These are phyloP conservation scores for Aphaenogaster ashmeadi DNA, from an alignment of 1,140 invertebrate species.

Conservation along the genomic window DNA sequence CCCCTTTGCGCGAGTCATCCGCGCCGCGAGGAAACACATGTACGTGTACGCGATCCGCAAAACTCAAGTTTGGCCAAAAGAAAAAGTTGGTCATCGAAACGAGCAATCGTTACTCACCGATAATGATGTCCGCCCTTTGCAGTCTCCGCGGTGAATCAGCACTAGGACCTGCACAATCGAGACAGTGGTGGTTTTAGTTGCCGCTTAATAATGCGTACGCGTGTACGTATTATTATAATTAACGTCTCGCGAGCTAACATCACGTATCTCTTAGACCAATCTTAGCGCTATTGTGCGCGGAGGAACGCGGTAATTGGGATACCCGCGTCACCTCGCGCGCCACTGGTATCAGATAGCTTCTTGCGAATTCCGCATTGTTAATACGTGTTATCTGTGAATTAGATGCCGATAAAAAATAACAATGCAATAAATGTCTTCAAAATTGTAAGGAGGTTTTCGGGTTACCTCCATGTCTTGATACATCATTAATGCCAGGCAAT, in stretches of 20 bases:
- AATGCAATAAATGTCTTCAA: not conserved
- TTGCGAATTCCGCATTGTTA: not conserved
- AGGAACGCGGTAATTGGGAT: conserved; percentile 18
- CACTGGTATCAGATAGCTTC: not conserved
- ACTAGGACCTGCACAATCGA: conserved; percentile 75
- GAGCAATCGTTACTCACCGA: conserved; percentile 76
- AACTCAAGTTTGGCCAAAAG: not conserved
- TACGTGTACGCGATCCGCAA: not conserved
- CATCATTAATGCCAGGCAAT: no score
- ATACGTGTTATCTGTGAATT: not conserved
- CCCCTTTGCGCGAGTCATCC: conserved; percentile 4
- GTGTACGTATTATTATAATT: conserved; percentile 33
- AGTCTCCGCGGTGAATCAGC: conserved; percentile 74
- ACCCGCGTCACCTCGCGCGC: not conserved
- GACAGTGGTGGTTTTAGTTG: conserved; percentile 48
- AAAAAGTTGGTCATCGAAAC: not conserved
- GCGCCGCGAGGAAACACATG: conserved; percentile 6
- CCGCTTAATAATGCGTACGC: not conserved
- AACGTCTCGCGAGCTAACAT: conserved; percentile 1
- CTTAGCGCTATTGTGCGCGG: conserved; percentile 4
- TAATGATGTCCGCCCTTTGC: conserved; percentile 77
- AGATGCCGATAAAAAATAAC: not conserved
- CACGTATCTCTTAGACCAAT: conserved; percentile 24
- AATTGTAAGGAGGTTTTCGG: no score
- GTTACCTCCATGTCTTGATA: no score